Conservation (phyloP, 2,113 vertebrate species). For the Copsychus sechellarum region DNA sequence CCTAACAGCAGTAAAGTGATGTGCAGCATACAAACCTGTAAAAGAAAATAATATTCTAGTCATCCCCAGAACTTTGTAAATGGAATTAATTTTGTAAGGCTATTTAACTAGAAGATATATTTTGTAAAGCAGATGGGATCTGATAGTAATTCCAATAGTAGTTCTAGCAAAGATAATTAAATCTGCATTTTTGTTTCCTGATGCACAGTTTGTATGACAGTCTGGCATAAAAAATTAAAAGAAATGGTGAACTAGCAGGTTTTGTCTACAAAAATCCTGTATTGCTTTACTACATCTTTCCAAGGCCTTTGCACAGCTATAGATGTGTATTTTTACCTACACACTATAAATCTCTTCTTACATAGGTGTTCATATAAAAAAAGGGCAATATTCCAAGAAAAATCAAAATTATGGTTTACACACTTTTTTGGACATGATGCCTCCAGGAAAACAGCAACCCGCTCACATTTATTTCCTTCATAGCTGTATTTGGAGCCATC, state of each 20-base stretch:
- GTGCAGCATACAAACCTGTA: background rate
- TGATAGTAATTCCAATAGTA: background rate
- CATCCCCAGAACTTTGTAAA: background rate
- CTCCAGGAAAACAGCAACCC: background rate
- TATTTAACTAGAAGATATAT: background rate
- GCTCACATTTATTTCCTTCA: background rate
- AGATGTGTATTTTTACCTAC: background rate
- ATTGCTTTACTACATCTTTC: background rate
- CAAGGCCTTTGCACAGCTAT: background rate
- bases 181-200: background rate
- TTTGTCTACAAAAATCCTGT: background rate
- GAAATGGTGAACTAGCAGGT: background rate
- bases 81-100: background rate
- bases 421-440: background rate
- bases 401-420: background rate
- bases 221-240: background rate
- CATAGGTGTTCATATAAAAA: background rate
- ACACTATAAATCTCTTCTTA: background rate
- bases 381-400: background rate
- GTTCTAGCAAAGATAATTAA: background rate
- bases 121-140: background rate
- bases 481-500: background rate
- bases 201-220: background rate
- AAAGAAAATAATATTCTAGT: background rate
- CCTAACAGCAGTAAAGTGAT: background rate